Conservation (phyloP, 1,140 invertebrate species). For the Octopus sinensis region DNA sequence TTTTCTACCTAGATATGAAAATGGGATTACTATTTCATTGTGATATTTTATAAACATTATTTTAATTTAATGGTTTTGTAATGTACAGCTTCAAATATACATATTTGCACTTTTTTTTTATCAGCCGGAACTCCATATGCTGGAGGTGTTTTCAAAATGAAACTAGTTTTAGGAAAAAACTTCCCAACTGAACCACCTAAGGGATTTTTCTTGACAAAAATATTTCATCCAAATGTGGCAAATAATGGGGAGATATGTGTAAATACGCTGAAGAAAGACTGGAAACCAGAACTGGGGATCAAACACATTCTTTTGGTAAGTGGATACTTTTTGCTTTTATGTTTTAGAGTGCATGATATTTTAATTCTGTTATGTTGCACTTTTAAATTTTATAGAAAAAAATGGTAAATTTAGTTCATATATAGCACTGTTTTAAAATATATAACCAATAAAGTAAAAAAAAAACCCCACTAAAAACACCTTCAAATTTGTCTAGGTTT, state of each 20-base stretch:
- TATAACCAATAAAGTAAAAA: too few species aligned
- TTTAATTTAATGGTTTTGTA: too few species aligned
- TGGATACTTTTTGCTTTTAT: background rate
- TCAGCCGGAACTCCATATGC: slow-evolving; percentile 58
- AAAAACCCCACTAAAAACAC: too few species aligned
- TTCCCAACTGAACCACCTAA: slow-evolving; percentile 91
- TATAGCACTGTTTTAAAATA: too few species aligned
- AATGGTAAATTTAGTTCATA: background rate
- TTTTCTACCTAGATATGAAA: too few species aligned
- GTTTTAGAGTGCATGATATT: too few species aligned
- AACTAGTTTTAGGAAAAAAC: slow-evolving; percentile 85
- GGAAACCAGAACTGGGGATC: slow-evolving; percentile 92
- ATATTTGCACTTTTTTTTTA: too few species aligned
- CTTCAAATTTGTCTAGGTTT: too few species aligned
- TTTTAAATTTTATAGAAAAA: slow-evolving; percentile 6
- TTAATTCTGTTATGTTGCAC: background rate
- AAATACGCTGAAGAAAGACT: slow-evolving; percentile 92
- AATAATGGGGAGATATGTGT: slow-evolving; percentile 94
- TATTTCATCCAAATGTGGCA: slow-evolving; percentile 96
- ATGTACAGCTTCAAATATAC: too few species aligned
- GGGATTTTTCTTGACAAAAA: slow-evolving; percentile 92
- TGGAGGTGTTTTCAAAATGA: slow-evolving; percentile 70
- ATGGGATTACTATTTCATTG: too few species aligned
- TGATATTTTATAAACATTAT: too few species aligned
- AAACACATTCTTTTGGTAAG: slow-evolving; percentile 87